These are phyloP conservation scores for Karalla daura DNA, from an alignment of 2,797 vertebrate species.

Conservation along the genomic window DNA sequence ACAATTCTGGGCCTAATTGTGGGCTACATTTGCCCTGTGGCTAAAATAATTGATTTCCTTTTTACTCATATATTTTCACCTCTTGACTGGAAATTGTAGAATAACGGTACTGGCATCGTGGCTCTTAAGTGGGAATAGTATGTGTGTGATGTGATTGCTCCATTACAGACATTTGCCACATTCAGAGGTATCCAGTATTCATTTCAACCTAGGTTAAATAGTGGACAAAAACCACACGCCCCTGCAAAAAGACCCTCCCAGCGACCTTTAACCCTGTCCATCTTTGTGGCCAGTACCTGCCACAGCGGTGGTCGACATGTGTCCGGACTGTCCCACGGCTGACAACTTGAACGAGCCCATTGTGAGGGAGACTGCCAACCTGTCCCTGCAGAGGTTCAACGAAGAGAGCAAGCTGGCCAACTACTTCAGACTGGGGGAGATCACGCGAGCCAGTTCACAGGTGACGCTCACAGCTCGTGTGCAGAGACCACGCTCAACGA, in stretches of 20 bases:
- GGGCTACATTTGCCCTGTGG: too few relatives aligned
- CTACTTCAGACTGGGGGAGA: slow-evolving; percentile 71
- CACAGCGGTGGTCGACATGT: slow-evolving; percentile 40
- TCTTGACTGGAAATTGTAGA: too few relatives aligned
- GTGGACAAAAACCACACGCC: neutral
- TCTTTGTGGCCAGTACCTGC: slow-evolving; percentile 64
- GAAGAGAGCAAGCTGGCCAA: slow-evolving; percentile 62
- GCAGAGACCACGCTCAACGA: neutral
- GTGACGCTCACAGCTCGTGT: slow-evolving; percentile 31
- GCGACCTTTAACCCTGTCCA: neutral
- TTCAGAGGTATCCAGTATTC: too few relatives aligned
- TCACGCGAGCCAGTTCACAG: slow-evolving; percentile 76
- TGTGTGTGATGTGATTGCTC: too few relatives aligned
- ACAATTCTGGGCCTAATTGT: too few relatives aligned
- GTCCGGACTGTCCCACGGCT: slow-evolving; percentile 76
- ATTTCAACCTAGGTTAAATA: neutral
- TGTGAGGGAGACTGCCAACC: slow-evolving; percentile 67
- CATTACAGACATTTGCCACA: too few relatives aligned
- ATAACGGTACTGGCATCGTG: too few relatives aligned
- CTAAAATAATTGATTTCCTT: too few relatives aligned
- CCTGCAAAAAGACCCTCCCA: too few relatives aligned
- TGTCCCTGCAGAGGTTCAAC: slow-evolving; percentile 78
- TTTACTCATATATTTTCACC: too few relatives aligned
- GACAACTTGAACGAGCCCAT: slow-evolving; percentile 63
- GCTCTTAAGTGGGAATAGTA: too few relatives aligned